Base-by-base conservation (phyloP, 2,797 vertebrate species). In the Epinephelus malabaricus region DNA sequence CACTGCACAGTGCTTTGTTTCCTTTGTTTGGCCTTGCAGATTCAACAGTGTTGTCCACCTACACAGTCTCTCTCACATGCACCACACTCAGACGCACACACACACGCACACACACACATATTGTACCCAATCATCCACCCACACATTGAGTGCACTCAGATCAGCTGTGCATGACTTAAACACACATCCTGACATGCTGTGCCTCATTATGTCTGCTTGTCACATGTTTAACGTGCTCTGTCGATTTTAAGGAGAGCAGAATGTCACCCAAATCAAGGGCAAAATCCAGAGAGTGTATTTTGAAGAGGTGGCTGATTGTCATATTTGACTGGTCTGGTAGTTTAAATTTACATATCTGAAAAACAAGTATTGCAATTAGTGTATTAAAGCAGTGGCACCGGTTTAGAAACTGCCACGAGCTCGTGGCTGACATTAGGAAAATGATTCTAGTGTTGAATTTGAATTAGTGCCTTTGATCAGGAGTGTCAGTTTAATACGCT, bases 1-100 rank as follows among this genome's bases (percentile, higher is more conserved):
- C 3, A 0, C 3, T 55, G 21, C 25, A 66, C 11, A 3, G 49
- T 1, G 21, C n/a, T 49, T 4, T 19, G 43, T 54, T 65, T 40
- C 1, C 2, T 62, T 34, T 78, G 50, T 72, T 79, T 77, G 49
- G 34, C 46, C 38, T 69, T 73, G 64, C 53, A 43, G 53, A 67
- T 54, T 76, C 43, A 46, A 55, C 47, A 65, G 65, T 40, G 45
- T 45, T 64, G 51, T 76, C 84, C 69, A 53, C 84, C 87, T 67
- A 85, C 76, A 54, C 71, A 78, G 27, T 68, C 70, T 40, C 59
- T 46, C 58, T 18, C 61, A 65, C 69, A 34, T 49, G 17, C 23
- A 59, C 5, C 6, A 18, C 4, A 21, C 14, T 51, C 23, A 54
- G 43, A 5, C 54, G 2, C n/a, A 8, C 30, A n/a, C 14, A 60